Percentiles rank a stretch among this genome's conserved stretches.
Evolutionary conservation across 2,888 invertebrate genomes (phyloP).

Genomic region (Phaonia tiefii): DNA sequence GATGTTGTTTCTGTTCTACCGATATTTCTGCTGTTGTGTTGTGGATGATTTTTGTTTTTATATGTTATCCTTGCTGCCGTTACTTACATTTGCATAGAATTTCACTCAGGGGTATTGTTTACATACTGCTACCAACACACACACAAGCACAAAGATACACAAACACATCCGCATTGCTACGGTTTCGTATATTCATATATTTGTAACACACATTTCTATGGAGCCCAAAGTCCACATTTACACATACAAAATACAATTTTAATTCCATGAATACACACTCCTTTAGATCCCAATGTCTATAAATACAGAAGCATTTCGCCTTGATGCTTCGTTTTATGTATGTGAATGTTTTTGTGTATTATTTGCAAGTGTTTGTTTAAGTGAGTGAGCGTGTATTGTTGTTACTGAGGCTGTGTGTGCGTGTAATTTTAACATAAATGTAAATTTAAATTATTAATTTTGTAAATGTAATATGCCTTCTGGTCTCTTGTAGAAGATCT

Average conservation of each 20-base stretch:
- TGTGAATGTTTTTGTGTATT: background rate
- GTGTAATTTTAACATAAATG: conserved; percentile 58
- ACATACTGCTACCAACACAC: conserved; percentile 35
- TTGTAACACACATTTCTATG: background rate
- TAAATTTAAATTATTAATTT: conserved; percentile 66
- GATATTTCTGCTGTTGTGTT: conserved; percentile 2
- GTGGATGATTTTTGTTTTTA: conserved; percentile 19
- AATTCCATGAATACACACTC: conserved; percentile 14
- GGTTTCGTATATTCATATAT: background rate
- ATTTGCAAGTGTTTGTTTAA: background rate
- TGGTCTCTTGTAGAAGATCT: conserved; percentile 52
- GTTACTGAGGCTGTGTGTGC: conserved; percentile 7
- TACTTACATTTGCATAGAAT: conserved; percentile 56
- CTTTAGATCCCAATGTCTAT: background rate
- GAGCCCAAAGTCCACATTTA: conserved; percentile 1
- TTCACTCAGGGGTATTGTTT: conserved; percentile 58
- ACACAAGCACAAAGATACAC: background rate
- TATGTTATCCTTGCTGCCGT: conserved; percentile 34
- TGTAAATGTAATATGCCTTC: conserved; percentile 61
- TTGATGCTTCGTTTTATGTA: background rate
- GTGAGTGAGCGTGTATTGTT: too few relatives aligned
- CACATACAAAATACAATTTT: conserved; percentile 24
- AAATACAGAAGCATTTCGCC: background rate
- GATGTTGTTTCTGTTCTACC: conserved; percentile 44
- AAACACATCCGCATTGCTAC: conserved; percentile 1